Base-by-base conservation (phyloP, 23 tunicate genomes). In the Styela plicata region DNA sequence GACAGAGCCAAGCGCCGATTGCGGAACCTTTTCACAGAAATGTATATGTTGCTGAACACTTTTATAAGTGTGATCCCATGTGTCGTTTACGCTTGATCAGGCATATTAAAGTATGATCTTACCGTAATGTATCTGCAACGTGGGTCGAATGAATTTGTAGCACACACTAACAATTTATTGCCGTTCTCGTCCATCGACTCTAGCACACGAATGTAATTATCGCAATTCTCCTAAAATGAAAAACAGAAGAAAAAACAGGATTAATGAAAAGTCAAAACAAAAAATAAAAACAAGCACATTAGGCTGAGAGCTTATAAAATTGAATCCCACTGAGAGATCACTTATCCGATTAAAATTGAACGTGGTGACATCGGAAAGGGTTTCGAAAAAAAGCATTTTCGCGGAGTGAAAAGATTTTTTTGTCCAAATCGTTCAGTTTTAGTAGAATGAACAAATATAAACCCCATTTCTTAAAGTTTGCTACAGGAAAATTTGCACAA, bases 191-290 rank as follows among this genome's bases (percentile, higher is more conserved):
- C 78, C 34, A 57, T 69, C 25, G 82, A 36, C 34, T 85, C 83
- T 53, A 91, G 36, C 3, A 91, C 85, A 70, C 87, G 83, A 34
- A 86, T 36, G 69, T 81, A 91, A 53, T 91, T 91, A 76, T 83
- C 65, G 74, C 97, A 91, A 33, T 82, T 86, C 36, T 91, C 97
- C 97, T 91, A 68, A 13, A 57, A 71, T 17, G 74, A 64, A 65
- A 67, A 67, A 64, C 19, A 2, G 7, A 5, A 44, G 13, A 44
- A 44, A 44, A 0, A 44, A 67, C 30, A 18, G 22, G 1, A 25
- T 67, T 1, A 67, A 21, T 25, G 19, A 67, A 0, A 29, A n/a
- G n/a, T n/a, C n/a, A n/a, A n/a, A n/a, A n/a, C n/a, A 44, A 44
- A 44, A 44, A 44, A 5, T 13, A 44, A 44, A 44, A 44, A 13